Percentiles rank a stretch among this genome's conserved stretches.
Evolutionary conservation across 1,140 invertebrate species (phyloP).

Genomic region (Bombus cullumanus): DNA sequence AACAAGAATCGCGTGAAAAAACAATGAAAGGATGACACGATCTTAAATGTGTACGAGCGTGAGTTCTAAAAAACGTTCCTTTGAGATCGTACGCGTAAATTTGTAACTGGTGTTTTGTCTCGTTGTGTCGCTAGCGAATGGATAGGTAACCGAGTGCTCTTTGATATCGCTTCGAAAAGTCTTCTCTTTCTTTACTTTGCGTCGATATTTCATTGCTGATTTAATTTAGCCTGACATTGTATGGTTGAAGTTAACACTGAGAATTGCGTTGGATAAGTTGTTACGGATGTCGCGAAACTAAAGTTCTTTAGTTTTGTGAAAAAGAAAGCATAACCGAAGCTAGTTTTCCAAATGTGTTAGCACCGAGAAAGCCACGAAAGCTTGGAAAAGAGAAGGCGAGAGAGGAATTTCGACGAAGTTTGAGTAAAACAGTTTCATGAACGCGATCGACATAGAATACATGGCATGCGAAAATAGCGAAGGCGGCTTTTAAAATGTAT

Average conservation of each 20-base stretch:
- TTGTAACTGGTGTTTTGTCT: not conserved
- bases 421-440: slow-evolving; percentile 13
- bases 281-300: not conserved
- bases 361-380: not conserved
- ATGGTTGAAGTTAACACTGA: not conserved
- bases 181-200: not conserved
- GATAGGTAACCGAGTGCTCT: no score
- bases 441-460: not conserved
- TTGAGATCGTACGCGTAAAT: not conserved
- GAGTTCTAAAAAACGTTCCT: not conserved
- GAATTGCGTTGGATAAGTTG: not conserved
- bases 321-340: not conserved
- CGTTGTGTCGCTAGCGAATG: not conserved
- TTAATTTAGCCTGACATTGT: not conserved
- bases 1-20: no score
- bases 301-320: not conserved
- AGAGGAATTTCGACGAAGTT: slow-evolving; percentile 22
- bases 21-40: not conserved
- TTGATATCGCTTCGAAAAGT: not conserved
- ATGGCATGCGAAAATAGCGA: slow-evolving; percentile 13
- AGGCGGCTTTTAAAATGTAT: slow-evolving; percentile 34
- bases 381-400: not conserved
- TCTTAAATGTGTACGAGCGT: not conserved
- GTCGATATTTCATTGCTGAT: not conserved
- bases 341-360: slow-evolving; percentile 42